phyloP scores from a whole-genome alignment of 2,888 invertebrate species.

The Auanema sp. region DNA sequence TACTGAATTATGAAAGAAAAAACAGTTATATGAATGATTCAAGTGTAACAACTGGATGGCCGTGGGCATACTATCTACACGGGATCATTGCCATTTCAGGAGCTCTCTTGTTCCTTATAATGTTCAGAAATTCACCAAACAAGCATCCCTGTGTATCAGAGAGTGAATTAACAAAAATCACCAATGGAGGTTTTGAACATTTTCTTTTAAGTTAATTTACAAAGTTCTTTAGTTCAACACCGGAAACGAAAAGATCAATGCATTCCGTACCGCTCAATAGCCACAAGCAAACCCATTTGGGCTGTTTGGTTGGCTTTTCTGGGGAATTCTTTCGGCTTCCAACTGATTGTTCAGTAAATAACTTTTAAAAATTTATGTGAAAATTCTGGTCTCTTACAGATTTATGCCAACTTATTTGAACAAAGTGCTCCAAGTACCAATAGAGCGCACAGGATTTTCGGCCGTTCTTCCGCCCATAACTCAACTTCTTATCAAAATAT shows the following conservation, averaged over 20 bases:
- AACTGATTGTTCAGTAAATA: conserved; percentile 42
- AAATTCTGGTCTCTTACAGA: conserved; percentile 11
- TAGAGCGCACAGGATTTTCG: conserved; percentile 37
- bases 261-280: conserved; percentile 34
- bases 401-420: conserved; percentile 51
- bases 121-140: conserved; percentile 40
- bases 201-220: not conserved
- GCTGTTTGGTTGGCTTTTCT: conserved; percentile 48
- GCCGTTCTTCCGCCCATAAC: conserved; percentile 42
- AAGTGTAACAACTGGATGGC: conserved; percentile 38
- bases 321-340: conserved; percentile 48
- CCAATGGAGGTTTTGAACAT: conserved; percentile 23
- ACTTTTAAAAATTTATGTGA: not conserved
- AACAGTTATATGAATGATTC: not conserved
- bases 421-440: conserved; percentile 42
- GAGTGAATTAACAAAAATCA: conserved; percentile 29
- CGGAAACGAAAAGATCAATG: conserved; percentile 17
- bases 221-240: conserved; percentile 13
- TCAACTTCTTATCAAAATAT: conserved; percentile 39
- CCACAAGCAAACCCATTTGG: conserved; percentile 27
- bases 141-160: conserved; percentile 32
- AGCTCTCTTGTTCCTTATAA: conserved; percentile 27
- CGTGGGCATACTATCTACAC: conserved; percentile 37
- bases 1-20: not conserved
- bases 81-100: conserved; percentile 24